phyloP scores from a whole-genome alignment of 1,140 invertebrate genomes.

The Drosophila ficusphila region DNA sequence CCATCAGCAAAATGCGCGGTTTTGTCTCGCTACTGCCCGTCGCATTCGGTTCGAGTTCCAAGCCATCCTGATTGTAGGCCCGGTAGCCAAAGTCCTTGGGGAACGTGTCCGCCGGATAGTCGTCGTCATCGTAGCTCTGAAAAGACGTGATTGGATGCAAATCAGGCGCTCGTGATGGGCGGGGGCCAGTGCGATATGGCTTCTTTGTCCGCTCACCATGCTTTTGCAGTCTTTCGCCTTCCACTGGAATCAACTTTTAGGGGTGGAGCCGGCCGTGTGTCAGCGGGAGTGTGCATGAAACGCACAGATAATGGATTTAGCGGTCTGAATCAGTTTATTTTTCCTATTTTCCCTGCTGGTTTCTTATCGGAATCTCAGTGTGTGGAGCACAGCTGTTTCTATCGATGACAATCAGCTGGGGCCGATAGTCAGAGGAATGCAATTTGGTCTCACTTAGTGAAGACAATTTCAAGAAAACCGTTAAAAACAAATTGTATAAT shows the following conservation, averaged over 20 bases:
- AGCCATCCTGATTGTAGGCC: conserved; percentile 90
- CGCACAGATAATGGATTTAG: conserved; percentile 16
- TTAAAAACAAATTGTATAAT: too few relatives aligned
- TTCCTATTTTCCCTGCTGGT: conserved; percentile 48
- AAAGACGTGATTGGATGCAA: conserved; percentile 8
- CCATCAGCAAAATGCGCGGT: conserved; percentile 98
- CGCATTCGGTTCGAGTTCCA: conserved; percentile 59
- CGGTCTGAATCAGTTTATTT: conserved; percentile 29
- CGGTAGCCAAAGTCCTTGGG: conserved; percentile 97
- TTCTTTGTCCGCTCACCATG: conserved; percentile 74
- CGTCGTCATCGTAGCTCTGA: conserved; percentile 89
- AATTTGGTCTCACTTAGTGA: background rate
- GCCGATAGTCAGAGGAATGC: background rate
- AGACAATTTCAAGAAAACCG: background rate
- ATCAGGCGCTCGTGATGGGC: conserved; percentile 17
- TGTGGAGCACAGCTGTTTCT: conserved; percentile 58
- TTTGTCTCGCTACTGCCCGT: conserved; percentile 86
- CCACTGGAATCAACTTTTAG: conserved; percentile 24
- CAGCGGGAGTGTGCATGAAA: conserved; percentile 28
- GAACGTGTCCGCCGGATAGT: conserved; percentile 90
- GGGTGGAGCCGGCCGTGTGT: conserved; percentile 4
- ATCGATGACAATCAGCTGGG: conserved; percentile 39
- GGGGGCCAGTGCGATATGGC: conserved; percentile 42
- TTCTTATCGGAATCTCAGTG: conserved; percentile 66
- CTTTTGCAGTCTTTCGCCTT: conserved; percentile 18